Evolutionary conservation across 92 coral and sea anemone genomes (phyloP).

Genomic region (Epizoanthus illoricatus): DNA sequence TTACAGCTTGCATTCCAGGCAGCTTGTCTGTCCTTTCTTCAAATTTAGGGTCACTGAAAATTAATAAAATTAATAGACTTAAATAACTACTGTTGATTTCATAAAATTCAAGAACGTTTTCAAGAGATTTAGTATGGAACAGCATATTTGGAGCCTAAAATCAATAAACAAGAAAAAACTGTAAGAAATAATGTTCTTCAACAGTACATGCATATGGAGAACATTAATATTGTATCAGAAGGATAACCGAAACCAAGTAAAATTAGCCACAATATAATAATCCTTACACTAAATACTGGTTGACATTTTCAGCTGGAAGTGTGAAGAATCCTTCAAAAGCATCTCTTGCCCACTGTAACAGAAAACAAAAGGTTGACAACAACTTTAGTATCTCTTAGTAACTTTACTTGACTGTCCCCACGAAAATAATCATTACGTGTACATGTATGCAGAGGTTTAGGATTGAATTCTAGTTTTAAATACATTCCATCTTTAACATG

Average conservation of each 20-base stretch:
- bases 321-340: constrained; percentile 96
- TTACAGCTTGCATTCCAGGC: constrained; percentile 97
- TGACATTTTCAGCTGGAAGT: constrained; percentile 88
- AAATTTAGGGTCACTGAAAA: constrained; percentile 87
- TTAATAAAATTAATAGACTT: neutral
- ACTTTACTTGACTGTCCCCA: neutral
- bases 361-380: neutral
- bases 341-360: constrained; percentile 95
- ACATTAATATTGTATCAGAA: too few species aligned
- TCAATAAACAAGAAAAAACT: too few species aligned
- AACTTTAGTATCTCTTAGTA: neutral
- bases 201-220: too few species aligned
- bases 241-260: too few species aligned
- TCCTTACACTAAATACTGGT: constrained; percentile 73
- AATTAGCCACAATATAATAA: neutral
- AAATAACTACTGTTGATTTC: neutral
- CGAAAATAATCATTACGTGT: neutral
- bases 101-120: neutral
- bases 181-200: too few species aligned
- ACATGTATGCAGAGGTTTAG: neutral
- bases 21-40: constrained; percentile 85
- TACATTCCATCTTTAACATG: too few species aligned
- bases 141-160: too few species aligned
- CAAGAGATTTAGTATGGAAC: too few species aligned
- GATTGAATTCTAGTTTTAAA: too few species aligned